Evolutionary conservation across 2,113 vertebrate species (phyloP).

Genomic region (Cyanoramphus novaezelandiae): DNA sequence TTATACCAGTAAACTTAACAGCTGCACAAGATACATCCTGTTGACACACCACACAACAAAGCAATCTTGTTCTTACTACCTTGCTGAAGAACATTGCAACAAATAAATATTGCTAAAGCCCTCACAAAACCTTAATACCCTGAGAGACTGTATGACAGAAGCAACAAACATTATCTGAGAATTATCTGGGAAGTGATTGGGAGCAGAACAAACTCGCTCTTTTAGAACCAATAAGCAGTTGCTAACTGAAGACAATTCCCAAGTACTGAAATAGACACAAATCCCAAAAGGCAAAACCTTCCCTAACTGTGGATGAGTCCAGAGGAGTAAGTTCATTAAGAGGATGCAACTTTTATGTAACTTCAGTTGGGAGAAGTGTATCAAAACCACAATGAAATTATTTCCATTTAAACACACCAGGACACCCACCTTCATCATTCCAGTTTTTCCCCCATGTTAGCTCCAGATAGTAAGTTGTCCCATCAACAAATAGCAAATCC

Average conservation of each 20-base stretch:
- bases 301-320: background rate
- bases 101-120: background rate
- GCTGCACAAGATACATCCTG: background rate
- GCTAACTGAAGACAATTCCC: background rate
- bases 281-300: background rate
- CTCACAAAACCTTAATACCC: background rate
- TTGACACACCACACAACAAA: background rate
- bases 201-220: accelerated
- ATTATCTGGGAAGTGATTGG: background rate
- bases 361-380: background rate
- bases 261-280: background rate
- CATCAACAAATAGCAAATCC: background rate
- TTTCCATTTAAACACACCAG: background rate
- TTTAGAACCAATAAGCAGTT: background rate
- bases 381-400: background rate
- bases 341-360: background rate
- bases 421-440: background rate
- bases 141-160: background rate
- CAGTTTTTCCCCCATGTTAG: accelerated
- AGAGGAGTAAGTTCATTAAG: background rate
- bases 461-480: background rate
- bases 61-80: background rate
- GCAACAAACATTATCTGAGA: background rate
- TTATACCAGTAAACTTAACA: background rate
- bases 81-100: background rate